Percentiles rank a stretch among this genome's conserved stretches.
Conservation (phyloP, 1,140 invertebrate species). For the Olivierus martensii region DNA sequence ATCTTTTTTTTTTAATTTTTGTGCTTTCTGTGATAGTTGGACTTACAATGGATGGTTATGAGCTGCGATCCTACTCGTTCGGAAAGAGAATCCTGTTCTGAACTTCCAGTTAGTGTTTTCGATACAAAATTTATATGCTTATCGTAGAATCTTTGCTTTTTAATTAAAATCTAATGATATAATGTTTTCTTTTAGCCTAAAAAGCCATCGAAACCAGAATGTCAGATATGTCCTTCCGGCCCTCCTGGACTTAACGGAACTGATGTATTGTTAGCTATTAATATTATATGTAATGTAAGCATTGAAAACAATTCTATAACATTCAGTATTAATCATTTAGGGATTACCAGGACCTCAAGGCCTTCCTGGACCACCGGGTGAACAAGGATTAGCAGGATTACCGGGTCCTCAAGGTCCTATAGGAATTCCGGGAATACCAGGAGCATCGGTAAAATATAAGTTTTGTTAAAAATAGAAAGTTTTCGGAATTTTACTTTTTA, state of each 20-base stretch:
- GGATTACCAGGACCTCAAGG: constrained; percentile 38
- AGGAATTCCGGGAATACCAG: constrained; percentile 13
- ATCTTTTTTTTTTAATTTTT: constrained; percentile 10
- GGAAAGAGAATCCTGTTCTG: constrained; percentile 51
- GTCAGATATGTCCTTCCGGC: constrained; percentile 41
- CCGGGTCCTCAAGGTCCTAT: constrained; percentile 10
- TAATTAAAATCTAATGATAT: constrained; percentile 3
- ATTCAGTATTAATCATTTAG: too few relatives aligned
- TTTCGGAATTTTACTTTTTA: background rate
- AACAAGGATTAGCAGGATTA: constrained; percentile 18
- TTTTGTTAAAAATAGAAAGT: background rate
- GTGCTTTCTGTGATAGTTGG: constrained; percentile 41
- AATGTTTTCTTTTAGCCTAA: constrained; percentile 15
- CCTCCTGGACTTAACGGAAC: constrained; percentile 43
- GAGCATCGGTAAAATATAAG: constrained; percentile 12
- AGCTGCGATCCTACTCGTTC: constrained; percentile 58
- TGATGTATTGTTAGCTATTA: constrained; percentile 27
- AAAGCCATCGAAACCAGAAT: constrained; percentile 25
- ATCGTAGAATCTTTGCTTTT: constrained; percentile 1
- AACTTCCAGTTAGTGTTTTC: constrained; percentile 40
- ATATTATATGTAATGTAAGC: constrained; percentile 1
- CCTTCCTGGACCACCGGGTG: constrained; percentile 42
- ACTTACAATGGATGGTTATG: constrained; percentile 65
- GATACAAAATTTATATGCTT: too few relatives aligned
- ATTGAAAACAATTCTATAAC: background rate